Base-by-base conservation (phyloP, 2,113 vertebrate species). In the Ifrita kowaldi region DNA sequence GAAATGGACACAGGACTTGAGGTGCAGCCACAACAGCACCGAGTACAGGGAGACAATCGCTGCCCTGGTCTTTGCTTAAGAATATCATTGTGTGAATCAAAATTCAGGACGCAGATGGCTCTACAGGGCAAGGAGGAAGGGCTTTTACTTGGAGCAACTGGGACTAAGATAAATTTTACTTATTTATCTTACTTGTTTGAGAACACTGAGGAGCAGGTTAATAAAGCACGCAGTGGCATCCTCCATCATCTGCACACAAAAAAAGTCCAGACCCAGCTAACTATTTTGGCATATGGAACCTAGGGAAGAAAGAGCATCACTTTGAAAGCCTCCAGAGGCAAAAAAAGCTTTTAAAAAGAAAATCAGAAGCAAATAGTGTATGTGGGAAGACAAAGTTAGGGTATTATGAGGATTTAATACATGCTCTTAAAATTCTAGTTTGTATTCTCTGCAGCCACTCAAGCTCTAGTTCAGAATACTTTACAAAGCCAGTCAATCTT, bases 311-410 rank as follows among this genome's bases (percentile, higher is more conserved):
- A 65, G 6, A 42, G 9, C 77, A 83, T 35, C 46, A 22, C 13
- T 90, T 10, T 42, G 32, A 73, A 46, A 89, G 30, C 50, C 65
- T 96, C 93, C 84, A 91, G 87, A 85, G 93, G 95, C 87, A 91
- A 89, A 89, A 93, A 91, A 91, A 57, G 77, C 84, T 96, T 96
- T 96, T 87, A 91, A 41, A 84, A 87, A 87, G 11, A 77, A 93
- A 92, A 89, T 24, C 57, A 94, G 49, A 67, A 67, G 30, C 49
- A 90, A 82, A 60, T 0, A 78, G 42, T 19, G 9, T 42, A 74
- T 10, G 19, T 39, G 7, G 37, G 30, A 91, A 80, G 59, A 77
- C 1, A 0, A 57, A 94, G 53, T 62, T 84, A 55, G 41, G 33
- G 49, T 35, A 90, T 83, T 91, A 69, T 7, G 24, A 87, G 85